Conservation (phyloP, 92 coral and sea anemone species). For the Palythoa grandiflora region DNA sequence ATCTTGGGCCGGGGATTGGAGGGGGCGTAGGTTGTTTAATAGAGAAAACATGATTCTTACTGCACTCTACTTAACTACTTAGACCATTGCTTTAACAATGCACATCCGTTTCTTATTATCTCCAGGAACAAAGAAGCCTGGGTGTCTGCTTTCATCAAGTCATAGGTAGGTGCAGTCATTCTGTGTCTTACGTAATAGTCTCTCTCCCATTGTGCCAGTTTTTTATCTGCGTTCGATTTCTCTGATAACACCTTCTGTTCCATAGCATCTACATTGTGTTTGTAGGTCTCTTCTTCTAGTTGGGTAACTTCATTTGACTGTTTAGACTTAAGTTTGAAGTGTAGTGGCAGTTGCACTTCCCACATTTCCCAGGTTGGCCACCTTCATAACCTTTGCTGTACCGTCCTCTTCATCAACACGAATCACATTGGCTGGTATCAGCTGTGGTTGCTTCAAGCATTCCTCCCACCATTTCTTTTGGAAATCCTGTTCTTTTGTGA, state of each 20-base stretch:
- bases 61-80: slow-evolving; percentile 8
- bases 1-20: not conserved
- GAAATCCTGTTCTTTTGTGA: not conserved
- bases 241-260: not conserved
- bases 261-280: slow-evolving; percentile 15
- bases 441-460: slow-evolving; percentile 15
- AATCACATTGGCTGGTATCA: slow-evolving; percentile 1
- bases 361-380: slow-evolving; percentile 6
- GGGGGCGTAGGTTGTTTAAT: not conserved
- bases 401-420: not conserved
- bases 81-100: slow-evolving; percentile 11
- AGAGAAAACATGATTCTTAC: not conserved
- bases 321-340: slow-evolving; percentile 19
- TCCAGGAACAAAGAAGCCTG: slow-evolving; percentile 24
- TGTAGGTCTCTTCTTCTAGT: slow-evolving; percentile 16
- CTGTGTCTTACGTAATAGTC: slow-evolving; percentile 21
- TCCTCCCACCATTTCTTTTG: slow-evolving; percentile 5
- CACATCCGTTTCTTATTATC: slow-evolving; percentile 20
- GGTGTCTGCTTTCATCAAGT: slow-evolving; percentile 32
- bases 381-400: slow-evolving; percentile 3
- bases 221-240: not conserved
- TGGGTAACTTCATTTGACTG: slow-evolving; percentile 8
- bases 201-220: slow-evolving; percentile 21
- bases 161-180: slow-evolving; percentile 42
- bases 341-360: slow-evolving; percentile 12